A percentile compares a stretch with the other conserved stretches of the same genome.
These are phyloP conservation scores for Sinocyclocheilus rhinocerous DNA, from an alignment of 2,113 vertebrate genomes.

Conservation along the genomic window DNA sequence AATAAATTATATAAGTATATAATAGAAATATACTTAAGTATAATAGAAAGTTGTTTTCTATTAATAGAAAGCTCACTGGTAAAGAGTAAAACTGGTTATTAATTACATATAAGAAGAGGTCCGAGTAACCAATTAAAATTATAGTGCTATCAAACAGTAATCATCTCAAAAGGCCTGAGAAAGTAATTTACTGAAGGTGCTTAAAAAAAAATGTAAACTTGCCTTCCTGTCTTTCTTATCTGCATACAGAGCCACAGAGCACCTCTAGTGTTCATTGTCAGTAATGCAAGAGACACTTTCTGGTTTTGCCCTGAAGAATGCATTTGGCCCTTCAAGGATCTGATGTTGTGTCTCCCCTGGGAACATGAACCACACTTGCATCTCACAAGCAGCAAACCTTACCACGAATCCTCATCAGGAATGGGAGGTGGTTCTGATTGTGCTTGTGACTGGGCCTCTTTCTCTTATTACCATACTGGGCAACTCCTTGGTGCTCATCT, in stretches of 20 bases:
- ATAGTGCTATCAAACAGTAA: neutral
- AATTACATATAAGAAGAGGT: neutral
- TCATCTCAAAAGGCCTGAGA: neutral
- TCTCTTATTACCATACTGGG: constrained; percentile 79
- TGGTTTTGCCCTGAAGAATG: constrained; percentile 43
- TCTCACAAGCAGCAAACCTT: constrained; percentile 61
- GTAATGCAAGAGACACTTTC: neutral
- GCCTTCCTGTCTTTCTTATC: neutral
- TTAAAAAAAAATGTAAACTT: neutral
- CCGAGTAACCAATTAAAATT: neutral
- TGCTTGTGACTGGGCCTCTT: constrained; percentile 73
- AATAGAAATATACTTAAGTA: no score
- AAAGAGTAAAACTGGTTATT: neutral
- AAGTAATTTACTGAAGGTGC: neutral
- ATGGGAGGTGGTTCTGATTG: constrained; percentile 78
- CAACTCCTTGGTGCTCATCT: constrained; percentile 78
- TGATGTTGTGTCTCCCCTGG: constrained; percentile 16
- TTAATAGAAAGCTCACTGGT: neutral
- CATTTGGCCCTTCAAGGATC: constrained; percentile 23
- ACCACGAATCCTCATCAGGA: constrained; percentile 58
- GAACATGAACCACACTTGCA: constrained; percentile 70
- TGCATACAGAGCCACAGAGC: neutral
- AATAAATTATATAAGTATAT: no score
- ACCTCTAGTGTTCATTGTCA: neutral
- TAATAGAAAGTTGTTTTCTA: no score